Percentiles rank a stretch among this genome's conserved stretches.
Evolutionary conservation across 2,888 invertebrate species (phyloP).

Genomic region (Orchesella flavescens): DNA sequence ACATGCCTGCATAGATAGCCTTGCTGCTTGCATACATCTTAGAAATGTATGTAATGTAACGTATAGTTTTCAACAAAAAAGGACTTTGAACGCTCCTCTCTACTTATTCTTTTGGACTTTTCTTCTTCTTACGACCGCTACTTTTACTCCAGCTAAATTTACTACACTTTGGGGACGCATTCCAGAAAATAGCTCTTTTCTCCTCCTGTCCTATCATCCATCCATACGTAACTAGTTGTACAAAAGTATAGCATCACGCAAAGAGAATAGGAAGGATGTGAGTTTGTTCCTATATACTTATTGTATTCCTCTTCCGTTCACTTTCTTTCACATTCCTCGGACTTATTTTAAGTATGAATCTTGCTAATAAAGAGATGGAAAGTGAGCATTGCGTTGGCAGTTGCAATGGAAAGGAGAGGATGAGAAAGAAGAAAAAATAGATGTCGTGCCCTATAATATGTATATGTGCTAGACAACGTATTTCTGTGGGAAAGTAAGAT

Average conservation of each 20-base stretch:
- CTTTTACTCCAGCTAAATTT: constrained; percentile 71
- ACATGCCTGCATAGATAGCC: neutral
- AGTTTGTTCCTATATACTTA: neutral
- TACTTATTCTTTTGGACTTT: constrained; percentile 15
- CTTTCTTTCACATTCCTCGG: constrained; percentile 23
- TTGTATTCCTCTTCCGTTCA: neutral
- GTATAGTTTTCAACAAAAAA: constrained; percentile 33
- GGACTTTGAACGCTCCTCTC: neutral
- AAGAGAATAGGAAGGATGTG: neutral
- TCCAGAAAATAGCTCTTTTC: constrained; percentile 72
- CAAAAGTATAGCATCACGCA: neutral
- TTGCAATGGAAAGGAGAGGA: neutral
- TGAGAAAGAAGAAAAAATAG: neutral
- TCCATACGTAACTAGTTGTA: constrained; percentile 24
- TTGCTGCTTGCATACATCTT: neutral
- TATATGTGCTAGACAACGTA: no score
- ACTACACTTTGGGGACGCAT: constrained; percentile 72
- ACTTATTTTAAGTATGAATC: constrained; percentile 42
- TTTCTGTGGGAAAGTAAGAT: no score
- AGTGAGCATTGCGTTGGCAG: neutral
- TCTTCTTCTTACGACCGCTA: neutral
- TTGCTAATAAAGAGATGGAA: constrained; percentile 31
- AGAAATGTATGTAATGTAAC: neutral
- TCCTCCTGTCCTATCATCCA: constrained; percentile 61
- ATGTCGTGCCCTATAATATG: no score